These are phyloP conservation scores for Lophius piscatorius DNA, from an alignment of 2,113 vertebrate genomes.

Conservation along the genomic window DNA sequence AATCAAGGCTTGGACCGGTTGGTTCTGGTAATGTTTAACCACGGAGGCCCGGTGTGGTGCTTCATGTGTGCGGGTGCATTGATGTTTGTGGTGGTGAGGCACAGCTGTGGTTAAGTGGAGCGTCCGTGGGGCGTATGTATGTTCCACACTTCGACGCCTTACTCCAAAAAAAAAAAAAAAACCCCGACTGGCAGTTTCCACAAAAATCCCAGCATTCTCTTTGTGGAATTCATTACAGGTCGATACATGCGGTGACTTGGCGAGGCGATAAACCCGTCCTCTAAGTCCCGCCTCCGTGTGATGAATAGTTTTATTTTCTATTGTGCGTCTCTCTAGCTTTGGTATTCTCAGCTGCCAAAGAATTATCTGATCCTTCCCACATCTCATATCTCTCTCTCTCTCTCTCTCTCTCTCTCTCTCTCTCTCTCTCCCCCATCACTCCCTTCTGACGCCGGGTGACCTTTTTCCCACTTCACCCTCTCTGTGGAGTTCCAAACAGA, in stretches of 20 bases:
- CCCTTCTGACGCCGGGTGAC: constrained; percentile 44
- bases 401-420: constrained; percentile 18
- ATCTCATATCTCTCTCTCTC: not conserved
- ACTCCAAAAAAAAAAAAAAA: constrained; percentile 3
- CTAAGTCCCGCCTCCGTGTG: constrained; percentile 22
- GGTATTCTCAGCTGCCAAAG: constrained; percentile 29
- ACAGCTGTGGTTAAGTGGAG: no score
- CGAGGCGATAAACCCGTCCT: constrained; percentile 27
- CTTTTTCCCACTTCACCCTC: constrained; percentile 41
- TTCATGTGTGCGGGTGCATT: no score
- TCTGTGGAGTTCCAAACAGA: constrained; percentile 60
- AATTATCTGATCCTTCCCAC: constrained; percentile 48
- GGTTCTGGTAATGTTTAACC: no score
- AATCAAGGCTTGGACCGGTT: no score
- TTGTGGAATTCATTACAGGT: constrained; percentile 36
- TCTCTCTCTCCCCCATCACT: not conserved
- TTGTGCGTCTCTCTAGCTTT: constrained; percentile 11
- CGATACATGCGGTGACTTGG: constrained; percentile 35
- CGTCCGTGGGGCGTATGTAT: no score
- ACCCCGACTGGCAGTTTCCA: constrained; percentile 9
- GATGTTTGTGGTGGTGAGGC: no score
- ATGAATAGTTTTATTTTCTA: constrained; percentile 52
- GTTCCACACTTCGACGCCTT: constrained; percentile 29
- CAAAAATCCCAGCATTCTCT: constrained; percentile 43
- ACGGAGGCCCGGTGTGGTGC: no score